A percentile compares a stretch with the other conserved stretches of the same genome.
These are phyloP conservation scores for Oasisia sp. DNA, from an alignment of 2,888 invertebrate genomes.

Conservation along the genomic window DNA sequence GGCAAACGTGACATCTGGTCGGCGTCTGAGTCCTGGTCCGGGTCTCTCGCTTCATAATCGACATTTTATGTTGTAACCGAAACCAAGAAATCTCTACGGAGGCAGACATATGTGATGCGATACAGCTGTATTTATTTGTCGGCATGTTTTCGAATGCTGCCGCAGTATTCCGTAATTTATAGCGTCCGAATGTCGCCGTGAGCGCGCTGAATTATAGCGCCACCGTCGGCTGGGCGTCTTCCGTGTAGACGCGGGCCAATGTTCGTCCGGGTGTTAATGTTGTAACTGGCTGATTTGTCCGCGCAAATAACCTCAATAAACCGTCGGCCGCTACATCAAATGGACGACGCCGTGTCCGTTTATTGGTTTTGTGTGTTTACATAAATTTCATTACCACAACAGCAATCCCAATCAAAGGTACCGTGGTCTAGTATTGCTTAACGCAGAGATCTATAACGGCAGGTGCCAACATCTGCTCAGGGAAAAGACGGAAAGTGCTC, in stretches of 20 bases:
- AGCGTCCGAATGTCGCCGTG: background rate
- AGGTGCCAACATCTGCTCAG: no score
- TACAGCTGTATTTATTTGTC: constrained; percentile 2
- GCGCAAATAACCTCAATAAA: constrained; percentile 7
- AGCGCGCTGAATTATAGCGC: background rate
- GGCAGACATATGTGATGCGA: constrained; percentile 13
- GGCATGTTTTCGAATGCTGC: background rate
- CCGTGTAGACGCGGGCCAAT: background rate
- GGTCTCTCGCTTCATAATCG: background rate
- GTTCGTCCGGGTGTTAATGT: background rate
- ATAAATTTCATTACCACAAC: background rate
- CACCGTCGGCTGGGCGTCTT: background rate
- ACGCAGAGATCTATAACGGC: background rate
- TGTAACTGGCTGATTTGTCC: constrained; percentile 4
- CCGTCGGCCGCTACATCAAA: background rate
- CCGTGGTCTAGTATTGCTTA: background rate
- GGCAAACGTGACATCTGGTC: background rate
- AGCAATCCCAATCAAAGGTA: background rate
- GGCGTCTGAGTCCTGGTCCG: background rate
- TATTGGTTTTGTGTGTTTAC: background rate
- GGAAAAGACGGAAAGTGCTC: no score
- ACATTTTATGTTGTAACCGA: constrained; percentile 1
- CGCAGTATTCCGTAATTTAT: background rate
- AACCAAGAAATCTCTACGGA: background rate
- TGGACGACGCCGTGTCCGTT: background rate